Percentiles rank a stretch among this genome's conserved stretches.
Conservation (phyloP, 2,888 invertebrate species). For the Agrotis clavis region DNA sequence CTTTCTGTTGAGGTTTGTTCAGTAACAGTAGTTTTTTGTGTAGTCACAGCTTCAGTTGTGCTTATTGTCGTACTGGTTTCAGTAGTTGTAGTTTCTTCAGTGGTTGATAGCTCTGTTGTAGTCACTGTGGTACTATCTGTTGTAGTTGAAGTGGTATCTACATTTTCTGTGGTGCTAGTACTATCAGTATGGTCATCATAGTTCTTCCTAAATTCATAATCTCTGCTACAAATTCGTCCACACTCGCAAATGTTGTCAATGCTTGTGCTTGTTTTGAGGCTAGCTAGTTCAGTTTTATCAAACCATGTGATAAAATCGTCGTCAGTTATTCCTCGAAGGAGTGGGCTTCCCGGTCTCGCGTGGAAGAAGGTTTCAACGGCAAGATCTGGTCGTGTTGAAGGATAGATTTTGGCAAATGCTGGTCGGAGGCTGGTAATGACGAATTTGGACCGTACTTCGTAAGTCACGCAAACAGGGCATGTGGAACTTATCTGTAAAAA, state of each 20-base stretch:
- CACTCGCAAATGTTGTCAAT: slow-evolving; percentile 91
- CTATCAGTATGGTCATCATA: slow-evolving; percentile 61
- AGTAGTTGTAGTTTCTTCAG: slow-evolving; percentile 29
- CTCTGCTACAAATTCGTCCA: slow-evolving; percentile 87
- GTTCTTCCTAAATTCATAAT: slow-evolving; percentile 84
- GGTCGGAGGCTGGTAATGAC: slow-evolving; percentile 92
- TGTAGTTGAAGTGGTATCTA: slow-evolving; percentile 51
- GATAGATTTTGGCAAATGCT: slow-evolving; percentile 92
- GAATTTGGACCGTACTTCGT: slow-evolving; percentile 91
- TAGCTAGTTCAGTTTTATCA: slow-evolving; percentile 90
- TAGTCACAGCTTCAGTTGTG: slow-evolving; percentile 28
- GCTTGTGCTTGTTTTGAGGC: slow-evolving; percentile 83
- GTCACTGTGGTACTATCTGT: slow-evolving; percentile 43
- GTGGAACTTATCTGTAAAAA: slow-evolving; percentile 89
- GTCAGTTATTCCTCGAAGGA: slow-evolving; percentile 92
- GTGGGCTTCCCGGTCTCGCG: slow-evolving; percentile 90
- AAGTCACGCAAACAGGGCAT: slow-evolving; percentile 92
- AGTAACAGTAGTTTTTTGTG: slow-evolving; percentile 41
- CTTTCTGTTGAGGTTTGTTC: slow-evolving; percentile 43
- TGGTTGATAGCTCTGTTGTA: slow-evolving; percentile 37
- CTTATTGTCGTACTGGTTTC: slow-evolving; percentile 29
- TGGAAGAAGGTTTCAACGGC: slow-evolving; percentile 93
- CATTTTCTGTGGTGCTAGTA: slow-evolving; percentile 49
- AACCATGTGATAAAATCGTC: slow-evolving; percentile 93
- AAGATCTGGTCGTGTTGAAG: slow-evolving; percentile 91